phyloP scores from a whole-genome alignment of 2,797 vertebrate genomes.

The Monodelphis domestica region DNA sequence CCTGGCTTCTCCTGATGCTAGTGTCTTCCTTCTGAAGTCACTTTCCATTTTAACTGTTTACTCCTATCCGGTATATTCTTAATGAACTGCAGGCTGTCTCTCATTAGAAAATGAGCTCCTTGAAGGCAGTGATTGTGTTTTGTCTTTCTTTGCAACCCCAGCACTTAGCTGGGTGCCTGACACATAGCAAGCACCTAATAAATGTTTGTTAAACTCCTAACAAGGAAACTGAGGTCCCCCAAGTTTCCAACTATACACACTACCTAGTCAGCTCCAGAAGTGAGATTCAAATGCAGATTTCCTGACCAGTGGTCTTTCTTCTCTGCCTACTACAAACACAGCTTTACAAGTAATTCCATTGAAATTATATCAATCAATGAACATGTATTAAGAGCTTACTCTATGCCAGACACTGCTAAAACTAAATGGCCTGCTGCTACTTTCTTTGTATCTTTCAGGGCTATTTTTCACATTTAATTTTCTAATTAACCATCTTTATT shows the following conservation, averaged over 20 bases:
- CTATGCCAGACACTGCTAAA: background rate
- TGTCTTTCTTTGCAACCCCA: background rate
- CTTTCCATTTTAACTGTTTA: background rate
- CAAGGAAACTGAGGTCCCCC: no score
- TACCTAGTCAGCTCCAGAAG: background rate
- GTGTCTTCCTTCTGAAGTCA: background rate
- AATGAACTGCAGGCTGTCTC: background rate
- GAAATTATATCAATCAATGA: background rate
- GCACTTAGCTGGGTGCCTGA: background rate
- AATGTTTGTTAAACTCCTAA: background rate
- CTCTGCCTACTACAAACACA: background rate
- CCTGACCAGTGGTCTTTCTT: background rate
- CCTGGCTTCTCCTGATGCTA: background rate
- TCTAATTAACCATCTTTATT: background rate
- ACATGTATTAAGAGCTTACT: background rate
- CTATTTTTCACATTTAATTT: background rate
- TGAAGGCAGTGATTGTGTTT: background rate
- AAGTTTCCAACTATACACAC: background rate
- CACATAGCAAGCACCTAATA: background rate
- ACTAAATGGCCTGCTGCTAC: background rate
- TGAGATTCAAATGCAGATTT: background rate
- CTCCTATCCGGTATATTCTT: background rate
- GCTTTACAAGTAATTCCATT: background rate
- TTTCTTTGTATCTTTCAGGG: background rate
- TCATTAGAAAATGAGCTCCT: background rate